phyloP scores from a whole-genome alignment of 1,140 invertebrate genomes.

The Mesaphorura yosii region DNA sequence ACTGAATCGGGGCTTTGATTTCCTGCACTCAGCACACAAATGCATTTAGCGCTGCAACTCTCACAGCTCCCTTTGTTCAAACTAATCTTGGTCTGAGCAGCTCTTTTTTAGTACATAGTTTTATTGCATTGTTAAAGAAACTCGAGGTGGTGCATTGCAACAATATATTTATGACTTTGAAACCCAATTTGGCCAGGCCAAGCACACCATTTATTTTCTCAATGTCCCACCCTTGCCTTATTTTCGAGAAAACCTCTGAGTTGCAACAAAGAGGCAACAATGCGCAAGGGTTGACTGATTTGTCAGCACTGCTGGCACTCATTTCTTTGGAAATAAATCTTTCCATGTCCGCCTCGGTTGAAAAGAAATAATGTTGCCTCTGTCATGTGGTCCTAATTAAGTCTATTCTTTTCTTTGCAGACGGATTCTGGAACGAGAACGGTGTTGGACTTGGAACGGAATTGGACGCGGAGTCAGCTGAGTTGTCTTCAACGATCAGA shows the following conservation, averaged over 20 bases:
- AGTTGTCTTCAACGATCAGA: slow-evolving; percentile 28
- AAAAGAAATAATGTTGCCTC: background rate
- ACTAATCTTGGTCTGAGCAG: no score
- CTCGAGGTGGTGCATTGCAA: no score
- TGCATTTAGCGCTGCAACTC: no score
- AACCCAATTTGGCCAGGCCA: no score
- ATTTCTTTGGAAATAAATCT: background rate
- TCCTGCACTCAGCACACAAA: no score
- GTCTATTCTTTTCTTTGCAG: slow-evolving; percentile 11
- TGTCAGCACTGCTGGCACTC: background rate
- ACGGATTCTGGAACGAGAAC: slow-evolving; percentile 18
- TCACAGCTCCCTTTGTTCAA: no score
- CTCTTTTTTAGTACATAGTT: no score
- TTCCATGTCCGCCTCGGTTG: background rate
- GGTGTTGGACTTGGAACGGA: slow-evolving; percentile 14
- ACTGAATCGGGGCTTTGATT: no score
- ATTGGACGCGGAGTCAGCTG: slow-evolving; percentile 22
- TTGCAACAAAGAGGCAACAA: background rate
- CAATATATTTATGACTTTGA: no score
- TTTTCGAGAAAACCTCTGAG: background rate
- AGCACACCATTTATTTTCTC: no score
- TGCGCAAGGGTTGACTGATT: background rate
- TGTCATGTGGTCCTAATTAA: no score
- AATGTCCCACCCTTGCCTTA: background rate
- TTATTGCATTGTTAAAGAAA: no score